Conservation (phyloP, 2,888 invertebrate genomes). For the Eulithis prunata region DNA sequence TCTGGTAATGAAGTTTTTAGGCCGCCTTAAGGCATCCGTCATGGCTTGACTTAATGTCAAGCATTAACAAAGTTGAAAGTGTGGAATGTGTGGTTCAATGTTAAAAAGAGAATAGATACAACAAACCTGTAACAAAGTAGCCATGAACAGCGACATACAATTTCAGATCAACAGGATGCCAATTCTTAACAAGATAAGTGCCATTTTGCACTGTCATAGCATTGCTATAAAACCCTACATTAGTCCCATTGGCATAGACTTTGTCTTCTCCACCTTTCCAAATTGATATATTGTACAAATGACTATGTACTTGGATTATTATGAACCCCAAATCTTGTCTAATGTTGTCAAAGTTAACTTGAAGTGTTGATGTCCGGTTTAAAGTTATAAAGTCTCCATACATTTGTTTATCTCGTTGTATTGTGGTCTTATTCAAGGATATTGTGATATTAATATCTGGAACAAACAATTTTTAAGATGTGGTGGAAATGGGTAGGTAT, state of each 20-base stretch:
- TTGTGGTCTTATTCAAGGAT: constrained; percentile 59
- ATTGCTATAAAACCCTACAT: constrained; percentile 82
- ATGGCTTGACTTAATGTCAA: too few relatives aligned
- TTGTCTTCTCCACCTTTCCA: constrained; percentile 65
- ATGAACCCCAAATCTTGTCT: constrained; percentile 80
- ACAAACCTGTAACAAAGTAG: constrained; percentile 78
- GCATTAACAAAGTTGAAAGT: too few relatives aligned
- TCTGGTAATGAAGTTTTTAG: too few relatives aligned
- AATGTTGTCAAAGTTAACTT: constrained; percentile 72
- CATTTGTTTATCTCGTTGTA: constrained; percentile 58
- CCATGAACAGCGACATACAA: constrained; percentile 81
- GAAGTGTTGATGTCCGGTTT: constrained; percentile 54
- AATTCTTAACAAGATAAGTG: constrained; percentile 74
- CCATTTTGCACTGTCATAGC: constrained; percentile 46
- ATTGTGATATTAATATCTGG: constrained; percentile 63
- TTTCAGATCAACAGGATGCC: constrained; percentile 58
- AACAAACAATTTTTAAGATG: constrained; percentile 44
- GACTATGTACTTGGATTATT: constrained; percentile 87
- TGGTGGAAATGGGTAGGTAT: too few relatives aligned
- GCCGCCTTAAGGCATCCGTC: too few relatives aligned
- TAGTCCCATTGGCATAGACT: constrained; percentile 82
- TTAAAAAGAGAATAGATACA: background rate
- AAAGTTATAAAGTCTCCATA: constrained; percentile 59
- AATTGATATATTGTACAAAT: constrained; percentile 82
- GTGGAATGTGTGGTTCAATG: too few relatives aligned